Evolutionary conservation across 2,888 invertebrate species (phyloP).

Genomic region (Leptarthrus brevirostris): DNA sequence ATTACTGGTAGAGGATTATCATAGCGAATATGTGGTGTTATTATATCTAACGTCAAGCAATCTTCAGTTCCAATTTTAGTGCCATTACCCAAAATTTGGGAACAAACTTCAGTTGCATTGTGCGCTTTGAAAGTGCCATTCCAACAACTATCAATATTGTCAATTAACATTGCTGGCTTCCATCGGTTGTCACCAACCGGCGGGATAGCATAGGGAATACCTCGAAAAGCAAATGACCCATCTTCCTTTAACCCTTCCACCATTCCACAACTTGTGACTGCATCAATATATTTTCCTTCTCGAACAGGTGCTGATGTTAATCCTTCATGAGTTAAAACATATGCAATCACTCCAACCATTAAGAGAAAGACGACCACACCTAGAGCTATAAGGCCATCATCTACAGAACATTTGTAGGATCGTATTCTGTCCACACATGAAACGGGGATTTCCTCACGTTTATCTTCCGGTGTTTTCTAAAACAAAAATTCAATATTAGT

Average conservation of each 20-base stretch:
- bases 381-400: constrained; percentile 71
- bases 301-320: constrained; percentile 73
- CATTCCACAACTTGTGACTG: constrained; percentile 81
- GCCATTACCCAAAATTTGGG: constrained; percentile 77
- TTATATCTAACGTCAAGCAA: constrained; percentile 84
- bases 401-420: constrained; percentile 75
- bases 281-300: constrained; percentile 78
- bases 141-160: constrained; percentile 81
- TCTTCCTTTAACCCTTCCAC: constrained; percentile 84
- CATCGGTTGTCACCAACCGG: constrained; percentile 78
- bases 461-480: constrained; percentile 61
- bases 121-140: constrained; percentile 78
- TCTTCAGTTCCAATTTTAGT: constrained; percentile 80
- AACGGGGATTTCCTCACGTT: constrained; percentile 61
- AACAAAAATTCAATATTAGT: constrained; percentile 22
- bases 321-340: constrained; percentile 72
- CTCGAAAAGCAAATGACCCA: constrained; percentile 82
- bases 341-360: constrained; percentile 73
- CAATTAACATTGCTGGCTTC: constrained; percentile 75
- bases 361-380: constrained; percentile 73
- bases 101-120: constrained; percentile 75
- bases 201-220: constrained; percentile 83
- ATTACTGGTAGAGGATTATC: constrained; percentile 84
- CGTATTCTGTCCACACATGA: constrained; percentile 72
- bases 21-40: constrained; percentile 84